Percentiles rank a stretch among this genome's conserved stretches.
Evolutionary conservation across 2,888 invertebrate species (phyloP).

Genomic region (Drosophila putrida): DNA sequence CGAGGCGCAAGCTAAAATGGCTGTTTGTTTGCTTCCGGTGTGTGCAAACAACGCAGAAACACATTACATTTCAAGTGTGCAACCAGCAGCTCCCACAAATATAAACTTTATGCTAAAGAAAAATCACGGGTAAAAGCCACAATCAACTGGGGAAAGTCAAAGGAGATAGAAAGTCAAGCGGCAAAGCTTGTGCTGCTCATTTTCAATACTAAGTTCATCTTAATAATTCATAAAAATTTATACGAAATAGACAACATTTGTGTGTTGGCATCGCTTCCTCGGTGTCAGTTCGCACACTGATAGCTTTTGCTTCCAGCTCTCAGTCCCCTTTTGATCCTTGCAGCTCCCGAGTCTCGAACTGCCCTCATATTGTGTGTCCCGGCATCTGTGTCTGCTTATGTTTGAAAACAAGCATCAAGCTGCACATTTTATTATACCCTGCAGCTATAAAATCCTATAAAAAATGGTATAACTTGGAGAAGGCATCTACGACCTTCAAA

Average conservation of each 20-base stretch:
- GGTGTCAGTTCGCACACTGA: constrained; percentile 20
- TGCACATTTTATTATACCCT: constrained; percentile 37
- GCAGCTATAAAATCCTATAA: constrained; percentile 4
- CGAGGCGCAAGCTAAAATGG: constrained; percentile 61
- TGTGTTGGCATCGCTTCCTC: constrained; percentile 9
- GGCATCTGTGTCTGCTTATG: constrained; percentile 32
- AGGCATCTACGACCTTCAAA: too few relatives aligned
- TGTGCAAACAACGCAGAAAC: constrained; percentile 51
- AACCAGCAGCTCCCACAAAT: constrained; percentile 13
- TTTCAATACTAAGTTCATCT: constrained; percentile 63
- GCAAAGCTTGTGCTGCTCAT: constrained; percentile 46
- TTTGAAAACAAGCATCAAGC: constrained; percentile 3
- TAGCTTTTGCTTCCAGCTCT: background rate
- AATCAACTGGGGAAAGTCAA: background rate
- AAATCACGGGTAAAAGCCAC: constrained; percentile 33
- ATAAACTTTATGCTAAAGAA: constrained; percentile 7
- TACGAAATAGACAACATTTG: constrained; percentile 70
- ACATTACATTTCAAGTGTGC: constrained; percentile 71
- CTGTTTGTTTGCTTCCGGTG: constrained; percentile 76
- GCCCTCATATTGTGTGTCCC: constrained; percentile 10
- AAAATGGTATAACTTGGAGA: background rate
- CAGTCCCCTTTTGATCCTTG: background rate
- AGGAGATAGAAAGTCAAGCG: constrained; percentile 49
- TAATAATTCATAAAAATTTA: constrained; percentile 78
- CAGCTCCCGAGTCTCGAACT: background rate